phyloP scores from a whole-genome alignment of 1,140 invertebrate species.

The Atopsyche davidsoni region DNA sequence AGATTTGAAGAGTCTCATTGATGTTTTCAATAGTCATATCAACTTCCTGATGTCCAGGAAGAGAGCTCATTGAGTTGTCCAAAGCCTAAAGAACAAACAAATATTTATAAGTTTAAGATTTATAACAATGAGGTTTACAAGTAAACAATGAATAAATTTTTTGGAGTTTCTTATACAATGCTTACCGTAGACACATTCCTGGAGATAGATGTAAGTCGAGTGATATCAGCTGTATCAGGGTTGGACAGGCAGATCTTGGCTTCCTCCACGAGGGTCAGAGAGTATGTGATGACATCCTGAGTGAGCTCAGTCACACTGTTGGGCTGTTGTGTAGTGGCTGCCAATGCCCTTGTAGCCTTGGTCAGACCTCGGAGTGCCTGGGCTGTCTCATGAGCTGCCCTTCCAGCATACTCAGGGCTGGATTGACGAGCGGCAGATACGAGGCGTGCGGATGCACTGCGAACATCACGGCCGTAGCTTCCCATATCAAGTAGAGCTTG shows the following conservation, averaged over 20 bases:
- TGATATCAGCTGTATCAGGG: constrained; percentile 51
- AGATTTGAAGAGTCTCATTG: constrained; percentile 63
- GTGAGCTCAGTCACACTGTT: constrained; percentile 63
- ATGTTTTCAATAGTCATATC: constrained; percentile 81
- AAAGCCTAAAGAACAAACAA: constrained; percentile 46
- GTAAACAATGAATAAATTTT: too few relatives aligned
- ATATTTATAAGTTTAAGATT: too few relatives aligned
- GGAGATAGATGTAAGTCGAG: constrained; percentile 56
- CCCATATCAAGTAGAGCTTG: constrained; percentile 68
- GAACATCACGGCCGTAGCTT: constrained; percentile 57
- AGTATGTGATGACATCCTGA: constrained; percentile 72
- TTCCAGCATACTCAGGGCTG: constrained; percentile 77
- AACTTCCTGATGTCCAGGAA: constrained; percentile 86
- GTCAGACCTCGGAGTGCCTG: constrained; percentile 68
- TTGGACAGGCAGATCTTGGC: constrained; percentile 47
- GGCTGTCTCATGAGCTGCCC: constrained; percentile 75
- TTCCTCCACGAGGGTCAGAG: constrained; percentile 70
- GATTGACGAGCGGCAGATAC: constrained; percentile 79
- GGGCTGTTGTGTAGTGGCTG: constrained; percentile 44
- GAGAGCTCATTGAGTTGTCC: constrained; percentile 66
- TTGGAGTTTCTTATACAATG: not conserved
- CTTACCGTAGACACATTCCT: constrained; percentile 54
- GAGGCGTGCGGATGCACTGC: constrained; percentile 68
- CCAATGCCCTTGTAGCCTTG: constrained; percentile 50
- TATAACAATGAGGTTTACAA: too few relatives aligned